A percentile compares a stretch with the other conserved stretches of the same genome.
Conservation (phyloP, 2,888 invertebrate species). For the Aleiodes leptofemur region DNA sequence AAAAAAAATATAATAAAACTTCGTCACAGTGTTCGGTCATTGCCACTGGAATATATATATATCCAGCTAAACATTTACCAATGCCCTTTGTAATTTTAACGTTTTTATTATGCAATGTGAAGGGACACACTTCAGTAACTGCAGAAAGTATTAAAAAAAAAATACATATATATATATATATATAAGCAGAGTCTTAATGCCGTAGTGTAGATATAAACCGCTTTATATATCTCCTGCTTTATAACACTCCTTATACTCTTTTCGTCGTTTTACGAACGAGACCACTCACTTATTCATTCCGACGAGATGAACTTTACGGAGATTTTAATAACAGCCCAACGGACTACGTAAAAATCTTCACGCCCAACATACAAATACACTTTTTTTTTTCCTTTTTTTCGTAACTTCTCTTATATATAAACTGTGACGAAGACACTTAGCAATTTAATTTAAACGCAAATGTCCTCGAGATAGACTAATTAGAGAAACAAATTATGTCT, state of each 20-base stretch:
- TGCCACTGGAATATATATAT: conserved; percentile 24
- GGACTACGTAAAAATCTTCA: conserved; percentile 35
- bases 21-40: conserved; percentile 48
- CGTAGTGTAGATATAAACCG: conserved; percentile 66
- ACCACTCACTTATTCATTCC: conserved; percentile 68
- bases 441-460: neutral
- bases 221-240: conserved; percentile 63
- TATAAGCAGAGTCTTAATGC: conserved; percentile 62
- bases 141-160: conserved; percentile 37
- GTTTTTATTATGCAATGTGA: conserved; percentile 33
- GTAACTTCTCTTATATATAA: neutral
- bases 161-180: conserved; percentile 20
- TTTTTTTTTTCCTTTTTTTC: conserved; percentile 17
- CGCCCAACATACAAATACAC: conserved; percentile 23
- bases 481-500: conserved; percentile 27
- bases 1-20: conserved; percentile 74
- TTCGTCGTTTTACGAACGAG: conserved; percentile 58
- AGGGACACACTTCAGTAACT: conserved; percentile 44
- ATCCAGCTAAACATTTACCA: neutral
- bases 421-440: neutral
- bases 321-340: conserved; percentile 64
- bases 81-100: neutral
- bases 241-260: conserved; percentile 54
- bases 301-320: conserved; percentile 66
- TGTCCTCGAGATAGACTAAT: conserved; percentile 2